Conservation (phyloP, 2,113 vertebrate species). For the Vulpes lagopus region DNA sequence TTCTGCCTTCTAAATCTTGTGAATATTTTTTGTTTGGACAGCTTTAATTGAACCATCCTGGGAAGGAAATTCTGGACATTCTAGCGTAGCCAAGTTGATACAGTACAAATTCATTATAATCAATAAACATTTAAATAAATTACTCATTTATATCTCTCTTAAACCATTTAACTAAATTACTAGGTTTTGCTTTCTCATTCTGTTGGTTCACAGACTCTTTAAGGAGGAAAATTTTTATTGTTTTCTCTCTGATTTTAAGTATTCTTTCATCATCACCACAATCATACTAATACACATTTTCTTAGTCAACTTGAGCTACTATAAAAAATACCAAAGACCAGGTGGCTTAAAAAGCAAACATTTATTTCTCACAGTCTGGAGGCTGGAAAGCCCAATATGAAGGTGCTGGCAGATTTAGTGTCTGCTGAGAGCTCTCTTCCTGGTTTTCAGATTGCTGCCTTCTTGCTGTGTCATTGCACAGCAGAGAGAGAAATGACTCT, state of each 20-base stretch:
- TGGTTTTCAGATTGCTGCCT: neutral
- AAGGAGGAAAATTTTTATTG: neutral
- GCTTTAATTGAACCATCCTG: neutral
- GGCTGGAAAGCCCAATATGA: neutral
- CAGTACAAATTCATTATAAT: neutral
- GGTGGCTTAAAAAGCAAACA: neutral
- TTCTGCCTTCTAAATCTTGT: neutral
- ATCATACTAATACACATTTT: neutral
- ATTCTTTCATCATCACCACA: neutral
- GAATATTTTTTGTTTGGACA: neutral
- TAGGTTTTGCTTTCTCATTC: neutral
- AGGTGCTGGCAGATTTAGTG: neutral
- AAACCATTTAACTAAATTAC: conserved; percentile 18
- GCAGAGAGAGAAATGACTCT: neutral
- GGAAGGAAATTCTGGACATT: neutral
- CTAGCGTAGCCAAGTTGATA: neutral
- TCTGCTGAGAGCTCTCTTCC: neutral
- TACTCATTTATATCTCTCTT: neutral
- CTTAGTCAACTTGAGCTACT: neutral
- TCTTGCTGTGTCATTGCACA: neutral
- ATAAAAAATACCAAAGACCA: neutral
- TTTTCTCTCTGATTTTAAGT: conserved; percentile 32
- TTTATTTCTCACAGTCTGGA: neutral
- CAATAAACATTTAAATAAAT: neutral
- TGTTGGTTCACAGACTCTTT: neutral